Evolutionary conservation across 2,888 invertebrate species (phyloP).

Genomic region (Stictocephala bisonia): DNA sequence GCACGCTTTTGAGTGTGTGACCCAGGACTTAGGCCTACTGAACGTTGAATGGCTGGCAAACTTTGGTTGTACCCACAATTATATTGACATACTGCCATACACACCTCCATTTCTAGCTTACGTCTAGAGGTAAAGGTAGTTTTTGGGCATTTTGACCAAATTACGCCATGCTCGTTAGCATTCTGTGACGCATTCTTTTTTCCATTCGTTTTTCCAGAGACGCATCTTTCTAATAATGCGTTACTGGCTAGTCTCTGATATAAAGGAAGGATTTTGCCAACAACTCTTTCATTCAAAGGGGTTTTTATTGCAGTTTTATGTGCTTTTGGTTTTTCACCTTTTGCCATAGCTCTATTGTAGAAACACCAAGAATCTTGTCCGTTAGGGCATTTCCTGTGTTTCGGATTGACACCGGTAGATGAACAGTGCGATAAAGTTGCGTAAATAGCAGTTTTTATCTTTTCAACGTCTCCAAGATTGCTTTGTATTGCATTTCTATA

Average conservation of each 20-base stretch:
- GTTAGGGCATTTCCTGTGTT: conserved; percentile 26
- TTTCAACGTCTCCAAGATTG: conserved; percentile 20
- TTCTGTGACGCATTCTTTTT: too few relatives aligned
- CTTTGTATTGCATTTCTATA: conserved; percentile 40
- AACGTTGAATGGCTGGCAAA: background rate
- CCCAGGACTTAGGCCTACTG: conserved; percentile 6
- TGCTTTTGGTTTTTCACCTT: conserved; percentile 30
- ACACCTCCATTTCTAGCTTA: conserved; percentile 2
- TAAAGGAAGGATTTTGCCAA: conserved; percentile 26
- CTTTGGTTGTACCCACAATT: conserved; percentile 19
- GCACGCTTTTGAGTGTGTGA: background rate
- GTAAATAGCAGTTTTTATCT: conserved; percentile 23
- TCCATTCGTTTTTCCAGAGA: conserved; percentile 30
- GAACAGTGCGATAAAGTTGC: conserved; percentile 38
- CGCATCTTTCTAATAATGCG: background rate
- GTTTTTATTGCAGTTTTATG: conserved; percentile 22
- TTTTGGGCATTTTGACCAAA: conserved; percentile 36
- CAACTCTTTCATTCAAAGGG: conserved; percentile 37
- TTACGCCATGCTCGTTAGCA: conserved; percentile 29
- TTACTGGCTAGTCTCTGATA: conserved; percentile 26
- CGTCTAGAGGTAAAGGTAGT: conserved; percentile 18
- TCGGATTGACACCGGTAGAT: conserved; percentile 36
- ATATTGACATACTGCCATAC: conserved; percentile 1
- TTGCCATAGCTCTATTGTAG: conserved; percentile 34
- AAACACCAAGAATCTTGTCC: conserved; percentile 41